phyloP scores from a whole-genome alignment of 2,888 invertebrate genomes.

The Steinernema hermaphroditum region DNA sequence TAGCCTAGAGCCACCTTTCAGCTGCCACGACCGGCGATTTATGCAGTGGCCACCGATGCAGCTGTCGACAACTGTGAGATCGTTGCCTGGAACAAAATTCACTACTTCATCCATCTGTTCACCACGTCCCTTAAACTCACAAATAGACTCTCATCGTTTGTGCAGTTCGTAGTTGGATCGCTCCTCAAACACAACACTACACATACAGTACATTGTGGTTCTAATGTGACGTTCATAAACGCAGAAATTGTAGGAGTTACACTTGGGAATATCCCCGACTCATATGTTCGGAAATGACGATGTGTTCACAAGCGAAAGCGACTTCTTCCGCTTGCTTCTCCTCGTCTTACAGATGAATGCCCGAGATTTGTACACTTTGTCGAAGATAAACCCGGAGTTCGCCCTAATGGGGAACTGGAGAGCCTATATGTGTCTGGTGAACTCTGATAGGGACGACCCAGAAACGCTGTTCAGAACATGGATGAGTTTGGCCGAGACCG shows the following conservation, averaged over 20 bases:
- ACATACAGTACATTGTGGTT: neutral
- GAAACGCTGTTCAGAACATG: slow-evolving; percentile 4
- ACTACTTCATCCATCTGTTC: slow-evolving; percentile 11
- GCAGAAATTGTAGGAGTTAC: neutral
- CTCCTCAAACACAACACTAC: slow-evolving; percentile 2
- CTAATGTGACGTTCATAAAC: neutral
- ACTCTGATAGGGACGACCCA: neutral
- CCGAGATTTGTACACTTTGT: neutral
- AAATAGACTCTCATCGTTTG: neutral
- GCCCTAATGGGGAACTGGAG: neutral
- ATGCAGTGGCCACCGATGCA: neutral
- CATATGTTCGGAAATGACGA: slow-evolving; percentile 1
- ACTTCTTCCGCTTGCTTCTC: slow-evolving; percentile 8
- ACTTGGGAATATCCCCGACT: slow-evolving; percentile 16
- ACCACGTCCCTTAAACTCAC: slow-evolving; percentile 18
- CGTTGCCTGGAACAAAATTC: slow-evolving; percentile 26
- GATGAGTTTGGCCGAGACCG: neutral
- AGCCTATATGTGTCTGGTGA: neutral
- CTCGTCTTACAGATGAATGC: slow-evolving; percentile 8
- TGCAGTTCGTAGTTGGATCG: slow-evolving; percentile 10
- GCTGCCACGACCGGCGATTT: slow-evolving; percentile 14
- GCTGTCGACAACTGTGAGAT: slow-evolving; percentile 23
- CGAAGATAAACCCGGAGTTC: neutral
- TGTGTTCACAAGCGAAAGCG: neutral
- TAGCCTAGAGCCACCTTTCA: neutral